Conservation (phyloP, 2,888 invertebrate genomes). For the Chelonus formosanus region DNA sequence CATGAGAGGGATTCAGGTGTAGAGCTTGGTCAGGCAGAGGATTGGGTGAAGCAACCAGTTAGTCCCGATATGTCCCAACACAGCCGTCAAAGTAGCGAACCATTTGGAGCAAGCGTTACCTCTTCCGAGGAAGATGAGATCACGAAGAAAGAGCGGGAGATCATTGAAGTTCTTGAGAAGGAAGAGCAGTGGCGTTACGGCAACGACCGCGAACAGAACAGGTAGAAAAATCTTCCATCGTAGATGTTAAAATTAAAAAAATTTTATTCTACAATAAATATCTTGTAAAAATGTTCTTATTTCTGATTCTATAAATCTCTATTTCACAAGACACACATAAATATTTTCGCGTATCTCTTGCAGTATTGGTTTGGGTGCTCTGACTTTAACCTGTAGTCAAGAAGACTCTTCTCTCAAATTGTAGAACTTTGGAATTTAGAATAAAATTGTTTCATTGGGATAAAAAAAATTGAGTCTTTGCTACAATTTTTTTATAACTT, state of each 20-base stretch:
- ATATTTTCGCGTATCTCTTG: conserved; percentile 17
- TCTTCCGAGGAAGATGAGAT: conserved; percentile 82
- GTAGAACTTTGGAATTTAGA: conserved; percentile 29
- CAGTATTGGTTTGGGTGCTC: conserved; percentile 34
- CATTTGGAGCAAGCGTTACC: conserved; percentile 75
- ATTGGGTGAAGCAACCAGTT: conserved; percentile 62
- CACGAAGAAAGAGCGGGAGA: conserved; percentile 72
- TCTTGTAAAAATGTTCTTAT: background rate
- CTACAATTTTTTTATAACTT: conserved; percentile 7
- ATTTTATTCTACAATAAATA: background rate
- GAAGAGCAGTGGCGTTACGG: conserved; percentile 71
- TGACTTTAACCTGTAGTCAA: conserved; percentile 23
- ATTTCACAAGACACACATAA: conserved; percentile 5
- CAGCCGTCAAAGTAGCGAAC: conserved; percentile 83
- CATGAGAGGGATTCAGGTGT: conserved; percentile 79
- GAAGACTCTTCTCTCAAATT: conserved; percentile 14
- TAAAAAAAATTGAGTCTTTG: conserved; percentile 4
- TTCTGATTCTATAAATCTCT: conserved; percentile 5
- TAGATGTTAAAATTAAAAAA: too few relatives aligned
- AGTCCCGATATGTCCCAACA: conserved; percentile 69
- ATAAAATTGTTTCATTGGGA: conserved; percentile 30
- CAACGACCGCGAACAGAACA: conserved; percentile 57
- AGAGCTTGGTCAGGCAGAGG: conserved; percentile 70
- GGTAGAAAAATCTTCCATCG: conserved; percentile 45
- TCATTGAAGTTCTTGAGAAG: conserved; percentile 72